A percentile compares a stretch with the other conserved stretches of the same genome.
Conservation (phyloP, 2,888 invertebrate genomes). For the Portevinia maculata region DNA sequence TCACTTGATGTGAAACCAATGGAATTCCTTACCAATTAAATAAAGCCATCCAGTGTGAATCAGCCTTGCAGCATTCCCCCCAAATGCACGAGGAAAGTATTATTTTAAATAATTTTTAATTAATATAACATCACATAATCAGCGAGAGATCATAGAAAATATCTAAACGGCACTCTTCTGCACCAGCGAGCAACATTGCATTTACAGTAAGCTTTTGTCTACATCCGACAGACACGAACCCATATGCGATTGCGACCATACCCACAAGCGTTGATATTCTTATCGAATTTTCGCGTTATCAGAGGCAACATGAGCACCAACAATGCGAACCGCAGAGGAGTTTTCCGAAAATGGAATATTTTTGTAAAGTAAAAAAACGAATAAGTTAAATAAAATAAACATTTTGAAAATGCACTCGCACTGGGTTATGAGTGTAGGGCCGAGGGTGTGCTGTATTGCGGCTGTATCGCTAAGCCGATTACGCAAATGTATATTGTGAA, state of each 20-base stretch:
- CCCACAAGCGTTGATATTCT: constrained; percentile 8
- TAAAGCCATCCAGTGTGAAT: no score
- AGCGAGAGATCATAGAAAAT: not conserved
- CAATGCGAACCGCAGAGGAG: constrained; percentile 32
- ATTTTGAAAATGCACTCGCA: constrained; percentile 11
- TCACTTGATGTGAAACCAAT: no score
- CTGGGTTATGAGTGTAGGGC: not conserved
- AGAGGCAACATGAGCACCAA: constrained; percentile 27
- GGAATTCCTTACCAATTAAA: no score
- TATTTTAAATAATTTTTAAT: not conserved
- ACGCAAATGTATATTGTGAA: constrained; percentile 14
- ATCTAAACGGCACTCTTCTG: not conserved
- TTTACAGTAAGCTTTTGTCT: not conserved
- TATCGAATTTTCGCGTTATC: constrained; percentile 30
- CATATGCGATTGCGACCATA: no score
- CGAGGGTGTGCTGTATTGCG: not conserved
- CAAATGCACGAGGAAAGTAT: not conserved
- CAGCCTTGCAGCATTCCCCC: no score
- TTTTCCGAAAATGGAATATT: constrained; percentile 10
- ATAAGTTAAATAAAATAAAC: constrained; percentile 19
- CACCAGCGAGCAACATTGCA: not conserved
- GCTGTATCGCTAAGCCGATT: constrained; percentile 42
- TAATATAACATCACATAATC: not conserved
- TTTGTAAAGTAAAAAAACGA: not conserved
- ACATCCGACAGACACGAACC: no score